Evolutionary conservation across 2,113 vertebrate species (phyloP).

Genomic region (Trinectes maculatus): DNA sequence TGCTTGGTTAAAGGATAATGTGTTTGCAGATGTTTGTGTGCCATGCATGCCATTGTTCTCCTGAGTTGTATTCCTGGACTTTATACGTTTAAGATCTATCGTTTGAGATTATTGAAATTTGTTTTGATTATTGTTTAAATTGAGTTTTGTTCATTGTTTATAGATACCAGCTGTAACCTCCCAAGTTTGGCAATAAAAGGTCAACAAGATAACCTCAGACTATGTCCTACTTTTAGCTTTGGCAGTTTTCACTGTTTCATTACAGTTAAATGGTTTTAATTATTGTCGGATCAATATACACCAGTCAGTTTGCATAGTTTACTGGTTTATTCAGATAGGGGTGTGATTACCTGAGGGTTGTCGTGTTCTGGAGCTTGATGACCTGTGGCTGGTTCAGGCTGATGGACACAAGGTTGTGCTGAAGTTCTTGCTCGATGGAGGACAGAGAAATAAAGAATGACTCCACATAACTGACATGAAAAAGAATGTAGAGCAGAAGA

Average conservation of each 20-base stretch:
- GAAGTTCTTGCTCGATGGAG: conserved; percentile 76
- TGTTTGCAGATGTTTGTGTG: too few species aligned
- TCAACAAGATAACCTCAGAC: too few species aligned
- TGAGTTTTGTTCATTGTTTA: too few species aligned
- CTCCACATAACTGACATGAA: conserved; percentile 71
- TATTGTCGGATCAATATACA: neutral
- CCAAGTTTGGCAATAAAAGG: too few species aligned
- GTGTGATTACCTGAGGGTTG: conserved; percentile 62
- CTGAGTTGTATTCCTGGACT: too few species aligned
- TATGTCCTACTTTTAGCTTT: neutral
- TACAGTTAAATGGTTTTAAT: neutral
- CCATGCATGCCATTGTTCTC: too few species aligned
- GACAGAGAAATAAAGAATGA: conserved; percentile 67
- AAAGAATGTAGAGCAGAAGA: neutral
- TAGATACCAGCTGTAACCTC: too few species aligned
- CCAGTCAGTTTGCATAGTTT: neutral
- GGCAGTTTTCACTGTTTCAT: neutral
- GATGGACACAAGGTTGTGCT: conserved; percentile 75
- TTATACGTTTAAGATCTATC: too few species aligned
- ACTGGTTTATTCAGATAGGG: neutral
- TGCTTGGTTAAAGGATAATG: too few species aligned
- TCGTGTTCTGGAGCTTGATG: conserved; percentile 77
- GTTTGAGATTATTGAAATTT: too few species aligned
- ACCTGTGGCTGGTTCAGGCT: conserved; percentile 50
- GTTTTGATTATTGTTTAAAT: too few species aligned